Evolutionary conservation across 2,888 invertebrate genomes (phyloP).

Genomic region (Nymphalis polychloros): DNA sequence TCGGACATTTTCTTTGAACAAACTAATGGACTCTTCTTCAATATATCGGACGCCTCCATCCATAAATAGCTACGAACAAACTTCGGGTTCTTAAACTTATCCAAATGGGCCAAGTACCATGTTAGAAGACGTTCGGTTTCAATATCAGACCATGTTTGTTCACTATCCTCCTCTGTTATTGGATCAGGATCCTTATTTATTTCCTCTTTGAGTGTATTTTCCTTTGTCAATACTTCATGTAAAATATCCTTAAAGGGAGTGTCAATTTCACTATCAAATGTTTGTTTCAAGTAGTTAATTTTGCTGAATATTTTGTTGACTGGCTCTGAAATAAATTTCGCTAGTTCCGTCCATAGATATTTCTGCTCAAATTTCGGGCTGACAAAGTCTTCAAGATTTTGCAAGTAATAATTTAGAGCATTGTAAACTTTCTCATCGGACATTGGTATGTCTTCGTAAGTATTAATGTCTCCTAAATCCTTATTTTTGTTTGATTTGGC

Average conservation of each 20-base stretch:
- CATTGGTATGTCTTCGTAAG: constrained; percentile 57
- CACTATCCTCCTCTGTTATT: constrained; percentile 42
- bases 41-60: constrained; percentile 63
- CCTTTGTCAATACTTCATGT: constrained; percentile 48
- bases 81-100: constrained; percentile 74
- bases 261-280: constrained; percentile 43
- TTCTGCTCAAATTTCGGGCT: constrained; percentile 69
- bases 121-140: constrained; percentile 61
- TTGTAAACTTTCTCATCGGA: constrained; percentile 55
- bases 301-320: constrained; percentile 64
- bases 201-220: constrained; percentile 44
- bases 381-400: constrained; percentile 66
- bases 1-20: constrained; percentile 75
- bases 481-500: constrained; percentile 48
- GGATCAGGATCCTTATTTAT: constrained; percentile 37
- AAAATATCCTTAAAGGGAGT: constrained; percentile 42
- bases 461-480: constrained; percentile 47
- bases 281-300: constrained; percentile 66
- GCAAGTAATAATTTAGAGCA: constrained; percentile 63
- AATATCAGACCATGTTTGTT: constrained; percentile 60
- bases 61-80: constrained; percentile 67
- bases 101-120: constrained; percentile 71
- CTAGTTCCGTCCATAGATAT: constrained; percentile 67
- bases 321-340: constrained; percentile 55
- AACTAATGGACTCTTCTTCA: constrained; percentile 63